Evolutionary conservation across 2,797 vertebrate genomes (phyloP), one percentile per base, ranked within the genome.

Genomic region (Crossoptilon crossoptilon): DNA sequence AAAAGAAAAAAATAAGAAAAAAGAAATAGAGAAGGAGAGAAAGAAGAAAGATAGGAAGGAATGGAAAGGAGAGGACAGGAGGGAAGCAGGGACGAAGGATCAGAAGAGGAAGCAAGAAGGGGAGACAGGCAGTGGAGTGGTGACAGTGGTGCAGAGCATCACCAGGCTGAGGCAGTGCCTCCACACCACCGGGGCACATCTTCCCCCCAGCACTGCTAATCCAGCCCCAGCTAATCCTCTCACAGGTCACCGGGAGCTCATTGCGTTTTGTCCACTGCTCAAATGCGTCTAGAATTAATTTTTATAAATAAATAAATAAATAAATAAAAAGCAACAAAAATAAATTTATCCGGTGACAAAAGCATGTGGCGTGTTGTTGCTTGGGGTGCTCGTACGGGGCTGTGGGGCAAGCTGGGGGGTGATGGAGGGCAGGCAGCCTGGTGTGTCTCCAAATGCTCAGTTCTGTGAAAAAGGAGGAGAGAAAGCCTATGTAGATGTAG

Each of bases 181-280:
- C 71, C 0, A 0, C 78, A 56, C 27, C 84, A 41, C 64, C 71
- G 33, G 0, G 88, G 60, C 82, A 71, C 6, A 1, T 74, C 81
- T 93, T 39, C 74, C 60, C 87, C 78, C 71, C 87, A 88, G 95
- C 78, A 83, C 89, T 74, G 89, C 90, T 96, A 96, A 96, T 96
- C 96, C 95, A 91, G 82, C 89, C 85, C 67, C 92, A 80, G 89
- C 89, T 96, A 96, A 96, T 96, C 94, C 96, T 64, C 92, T 62
- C 66, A 5, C 89, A 85, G 96, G 94, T 96, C 96, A 95, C 84
- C 15, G 66, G 62, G 78, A 86, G 89, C 94, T 96, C 96, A 66
- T 9, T 91, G 92, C 59, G 22, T 83, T 96, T 96, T 83, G 59
- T 88, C 77, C 91, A 84, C 84, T 87, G 80, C 93, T 90, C 81